A percentile compares a stretch with the other conserved stretches of the same genome.
phyloP scores from a whole-genome alignment of 2,888 invertebrate genomes.

The Drosophila anceps region DNA sequence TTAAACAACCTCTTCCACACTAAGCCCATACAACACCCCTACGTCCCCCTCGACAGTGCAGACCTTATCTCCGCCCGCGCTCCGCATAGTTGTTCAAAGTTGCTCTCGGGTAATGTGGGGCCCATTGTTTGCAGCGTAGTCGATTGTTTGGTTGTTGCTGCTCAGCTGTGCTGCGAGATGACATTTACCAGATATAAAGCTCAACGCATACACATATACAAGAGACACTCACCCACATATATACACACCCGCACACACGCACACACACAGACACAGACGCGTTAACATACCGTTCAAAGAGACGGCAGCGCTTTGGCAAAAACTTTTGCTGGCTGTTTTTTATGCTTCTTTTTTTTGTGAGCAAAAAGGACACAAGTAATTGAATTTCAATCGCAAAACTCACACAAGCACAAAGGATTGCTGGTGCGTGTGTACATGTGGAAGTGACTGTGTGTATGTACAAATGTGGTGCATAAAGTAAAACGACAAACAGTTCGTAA shows the following conservation, averaged over 20 bases:
- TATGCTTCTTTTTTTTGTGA: conserved; percentile 48
- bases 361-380: conserved; percentile 81
- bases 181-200: conserved; percentile 81
- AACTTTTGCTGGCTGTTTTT: conserved; percentile 59
- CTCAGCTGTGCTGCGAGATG: conserved; percentile 66
- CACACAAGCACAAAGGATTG: conserved; percentile 50
- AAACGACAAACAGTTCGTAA: conserved; percentile 79
- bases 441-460: conserved; percentile 5
- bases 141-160: conserved; percentile 52
- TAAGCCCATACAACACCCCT: neutral
- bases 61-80: conserved; percentile 37
- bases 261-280: conserved; percentile 1
- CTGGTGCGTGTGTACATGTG: conserved; percentile 35
- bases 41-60: neutral
- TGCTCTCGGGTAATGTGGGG: conserved; percentile 49
- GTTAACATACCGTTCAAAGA: conserved; percentile 26
- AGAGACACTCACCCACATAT: conserved; percentile 19
- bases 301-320: conserved; percentile 36
- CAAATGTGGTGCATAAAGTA: conserved; percentile 58
- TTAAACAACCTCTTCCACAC: conserved; percentile 68
- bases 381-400: conserved; percentile 78
- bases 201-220: conserved; percentile 58
- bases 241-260: conserved; percentile 17
- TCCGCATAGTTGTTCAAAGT: conserved; percentile 66
- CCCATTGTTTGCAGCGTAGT: conserved; percentile 58